These are phyloP conservation scores for Clavelina lepadiformis DNA, from an alignment of 23 tunicate genomes.

Conservation along the genomic window DNA sequence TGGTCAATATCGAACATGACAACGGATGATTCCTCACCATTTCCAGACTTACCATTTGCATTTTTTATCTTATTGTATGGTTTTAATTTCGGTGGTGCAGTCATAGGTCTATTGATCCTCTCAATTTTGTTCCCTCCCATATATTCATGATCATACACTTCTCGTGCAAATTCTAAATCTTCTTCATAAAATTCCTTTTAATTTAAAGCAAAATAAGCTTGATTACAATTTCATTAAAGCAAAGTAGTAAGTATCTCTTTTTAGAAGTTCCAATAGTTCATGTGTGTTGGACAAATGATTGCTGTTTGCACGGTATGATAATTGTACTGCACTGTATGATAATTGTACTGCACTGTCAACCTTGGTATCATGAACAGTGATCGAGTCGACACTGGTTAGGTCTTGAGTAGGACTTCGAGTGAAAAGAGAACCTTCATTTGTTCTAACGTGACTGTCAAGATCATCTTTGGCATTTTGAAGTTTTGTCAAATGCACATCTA, in stretches of 20 bases:
- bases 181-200: too few relatives aligned
- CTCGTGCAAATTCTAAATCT: slow-evolving; percentile 50
- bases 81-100: slow-evolving; percentile 46
- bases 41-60: not conserved
- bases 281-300: too few relatives aligned
- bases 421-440: slow-evolving; percentile 37
- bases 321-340: too few relatives aligned
- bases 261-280: too few relatives aligned
- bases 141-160: slow-evolving; percentile 43
- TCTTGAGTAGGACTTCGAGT: slow-evolving; percentile 57
- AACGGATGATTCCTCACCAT: not conserved
- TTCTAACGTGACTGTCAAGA: not conserved
- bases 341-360: too few relatives aligned
- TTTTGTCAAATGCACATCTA: slow-evolving; percentile 27
- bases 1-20: not conserved
- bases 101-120: slow-evolving; percentile 51
- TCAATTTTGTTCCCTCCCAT: slow-evolving; percentile 38
- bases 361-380: slow-evolving; percentile 16
- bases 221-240: too few relatives aligned
- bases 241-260: too few relatives aligned
- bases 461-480: slow-evolving; percentile 25
- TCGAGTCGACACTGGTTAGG: slow-evolving; percentile 46
- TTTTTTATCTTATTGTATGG: not conserved
- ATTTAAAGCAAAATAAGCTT: too few relatives aligned
- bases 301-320: too few relatives aligned